Percentiles rank a stretch among this genome's conserved stretches.
These are phyloP conservation scores for Ceratosolen fusciceps DNA, from an alignment of 1,140 invertebrate species.

Conservation along the genomic window DNA sequence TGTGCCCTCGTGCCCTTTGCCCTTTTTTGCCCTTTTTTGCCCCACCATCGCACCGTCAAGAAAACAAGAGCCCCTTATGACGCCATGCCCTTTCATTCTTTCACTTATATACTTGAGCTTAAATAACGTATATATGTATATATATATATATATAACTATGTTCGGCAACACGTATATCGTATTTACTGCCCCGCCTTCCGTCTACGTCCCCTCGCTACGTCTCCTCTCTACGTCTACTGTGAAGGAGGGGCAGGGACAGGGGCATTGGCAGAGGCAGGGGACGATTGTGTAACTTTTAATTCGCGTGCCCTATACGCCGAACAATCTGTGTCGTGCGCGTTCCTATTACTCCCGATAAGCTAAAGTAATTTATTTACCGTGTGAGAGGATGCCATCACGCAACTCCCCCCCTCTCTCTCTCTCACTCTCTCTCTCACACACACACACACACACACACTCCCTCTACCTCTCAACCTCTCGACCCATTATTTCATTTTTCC, in stretches of 20 bases:
- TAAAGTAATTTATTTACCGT: conserved; percentile 71
- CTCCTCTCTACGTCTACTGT: no score
- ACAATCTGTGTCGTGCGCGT: conserved; percentile 70
- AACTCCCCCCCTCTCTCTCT: conserved; percentile 50
- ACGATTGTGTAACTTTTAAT: conserved; percentile 68
- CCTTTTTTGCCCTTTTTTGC: not conserved
- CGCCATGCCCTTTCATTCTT: not conserved
- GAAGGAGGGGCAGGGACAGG: no score
- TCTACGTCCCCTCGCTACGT: not conserved
- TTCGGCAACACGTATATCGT: no score
- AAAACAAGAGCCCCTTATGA: conserved; percentile 12
- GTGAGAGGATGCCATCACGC: conserved; percentile 69
- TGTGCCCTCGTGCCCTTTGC: not conserved
- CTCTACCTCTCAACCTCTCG: not conserved
- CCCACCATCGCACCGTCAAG: not conserved
- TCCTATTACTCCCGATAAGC: conserved; percentile 71
- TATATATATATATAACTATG: no score
- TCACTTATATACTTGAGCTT: no score
- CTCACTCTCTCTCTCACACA: not conserved
- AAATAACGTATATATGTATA: not conserved
- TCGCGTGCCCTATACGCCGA: conserved; percentile 68
- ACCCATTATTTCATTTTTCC: not conserved
- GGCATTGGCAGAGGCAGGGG: not conserved
- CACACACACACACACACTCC: no score
- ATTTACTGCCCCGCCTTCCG: not conserved